phyloP scores from a whole-genome alignment of 2,797 vertebrate genomes.

The Anguilla megastoma region DNA sequence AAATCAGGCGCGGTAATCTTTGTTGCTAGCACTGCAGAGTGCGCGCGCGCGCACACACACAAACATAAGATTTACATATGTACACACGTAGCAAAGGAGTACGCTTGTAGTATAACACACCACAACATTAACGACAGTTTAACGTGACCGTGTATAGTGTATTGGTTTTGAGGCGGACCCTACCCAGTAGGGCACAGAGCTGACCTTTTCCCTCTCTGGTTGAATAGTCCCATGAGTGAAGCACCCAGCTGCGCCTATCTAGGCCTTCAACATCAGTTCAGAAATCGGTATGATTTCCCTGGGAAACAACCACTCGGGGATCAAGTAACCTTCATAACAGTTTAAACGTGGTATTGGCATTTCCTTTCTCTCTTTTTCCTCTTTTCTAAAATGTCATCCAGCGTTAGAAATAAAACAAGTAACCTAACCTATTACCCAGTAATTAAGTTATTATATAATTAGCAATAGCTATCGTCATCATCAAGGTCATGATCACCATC shows the following conservation, averaged over 20 bases:
- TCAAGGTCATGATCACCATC: background rate
- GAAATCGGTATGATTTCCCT: conserved; percentile 87
- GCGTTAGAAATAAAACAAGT: conserved; percentile 15
- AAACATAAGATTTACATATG: conserved; percentile 18
- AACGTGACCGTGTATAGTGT: conserved; percentile 16
- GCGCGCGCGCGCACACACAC: conserved; percentile 18
- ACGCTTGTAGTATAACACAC: conserved; percentile 9
- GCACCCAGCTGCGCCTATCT: conserved; percentile 81
- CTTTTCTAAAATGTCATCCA: conserved; percentile 35
- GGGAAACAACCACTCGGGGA: conserved; percentile 72
- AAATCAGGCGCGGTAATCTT: background rate
- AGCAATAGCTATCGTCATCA: background rate
- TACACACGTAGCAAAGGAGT: background rate
- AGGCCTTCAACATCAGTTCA: conserved; percentile 83
- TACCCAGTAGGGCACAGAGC: conserved; percentile 56
- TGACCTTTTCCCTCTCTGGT: conserved; percentile 74
- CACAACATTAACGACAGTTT: conserved; percentile 8
- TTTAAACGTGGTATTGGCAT: conserved; percentile 40
- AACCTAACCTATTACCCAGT: background rate
- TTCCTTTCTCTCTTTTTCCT: conserved; percentile 28
- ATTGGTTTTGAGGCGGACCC: conserved; percentile 43
- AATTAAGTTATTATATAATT: background rate
- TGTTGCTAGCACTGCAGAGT: background rate
- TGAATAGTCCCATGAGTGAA: conserved; percentile 75
- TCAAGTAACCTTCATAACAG: conserved; percentile 47